phyloP scores from a whole-genome alignment of 2,113 vertebrate genomes.

The Odontophorus gujanensis region DNA sequence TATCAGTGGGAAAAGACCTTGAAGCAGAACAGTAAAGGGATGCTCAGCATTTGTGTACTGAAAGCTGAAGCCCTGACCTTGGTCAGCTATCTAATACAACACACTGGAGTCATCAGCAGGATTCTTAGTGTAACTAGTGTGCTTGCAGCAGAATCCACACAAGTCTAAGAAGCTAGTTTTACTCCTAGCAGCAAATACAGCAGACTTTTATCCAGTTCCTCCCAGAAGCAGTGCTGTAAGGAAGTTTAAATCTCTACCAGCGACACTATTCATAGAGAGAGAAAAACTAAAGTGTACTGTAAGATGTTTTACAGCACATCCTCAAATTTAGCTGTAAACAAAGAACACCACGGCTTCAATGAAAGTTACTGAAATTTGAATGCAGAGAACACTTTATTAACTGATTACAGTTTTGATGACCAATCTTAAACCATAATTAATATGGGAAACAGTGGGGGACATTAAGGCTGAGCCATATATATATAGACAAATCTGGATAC shows the following conservation, averaged over 20 bases:
- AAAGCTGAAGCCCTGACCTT: background rate
- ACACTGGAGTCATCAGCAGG: background rate
- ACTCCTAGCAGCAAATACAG: background rate
- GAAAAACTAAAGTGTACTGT: background rate
- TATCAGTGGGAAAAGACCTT: background rate
- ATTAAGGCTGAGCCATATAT: constrained; percentile 79
- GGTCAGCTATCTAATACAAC: background rate
- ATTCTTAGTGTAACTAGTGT: background rate
- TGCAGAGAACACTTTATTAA: constrained; percentile 91
- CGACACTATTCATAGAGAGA: background rate
- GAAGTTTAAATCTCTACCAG: background rate
- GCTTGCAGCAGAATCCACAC: background rate
- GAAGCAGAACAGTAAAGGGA: background rate
- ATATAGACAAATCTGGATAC: constrained; percentile 76
- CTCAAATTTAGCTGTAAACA: constrained; percentile 20
- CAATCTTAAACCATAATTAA: constrained; percentile 77
- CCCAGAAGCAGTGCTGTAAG: background rate
- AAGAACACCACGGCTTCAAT: constrained; percentile 46
- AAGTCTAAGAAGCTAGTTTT: background rate
- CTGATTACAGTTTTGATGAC: constrained; percentile 82
- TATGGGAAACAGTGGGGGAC: constrained; percentile 75
- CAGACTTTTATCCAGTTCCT: background rate
- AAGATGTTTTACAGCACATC: background rate
- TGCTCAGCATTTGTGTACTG: background rate
- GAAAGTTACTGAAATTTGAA: constrained; percentile 72